Evolutionary conservation across 2,113 vertebrate species (phyloP).

Genomic region (Engraulis encrasicolus): DNA sequence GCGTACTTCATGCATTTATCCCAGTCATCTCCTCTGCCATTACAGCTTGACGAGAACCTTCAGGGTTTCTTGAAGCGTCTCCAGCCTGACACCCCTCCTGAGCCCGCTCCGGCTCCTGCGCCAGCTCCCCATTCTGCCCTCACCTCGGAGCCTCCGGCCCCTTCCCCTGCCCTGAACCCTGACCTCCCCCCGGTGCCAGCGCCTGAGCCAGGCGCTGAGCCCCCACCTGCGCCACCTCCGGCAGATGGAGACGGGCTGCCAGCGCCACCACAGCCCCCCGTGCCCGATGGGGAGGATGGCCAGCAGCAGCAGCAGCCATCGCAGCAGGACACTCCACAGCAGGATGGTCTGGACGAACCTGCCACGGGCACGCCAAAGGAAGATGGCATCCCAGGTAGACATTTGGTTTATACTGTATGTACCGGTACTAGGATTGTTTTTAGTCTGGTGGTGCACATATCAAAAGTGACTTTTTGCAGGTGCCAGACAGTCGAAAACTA

Average conservation of each 20-base stretch:
- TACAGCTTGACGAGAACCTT: conserved; percentile 85
- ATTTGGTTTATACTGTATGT: background rate
- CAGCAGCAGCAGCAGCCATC: conserved; percentile 52
- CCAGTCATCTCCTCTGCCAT: conserved; percentile 16
- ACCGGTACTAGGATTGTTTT: background rate
- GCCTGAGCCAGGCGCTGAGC: conserved; percentile 24
- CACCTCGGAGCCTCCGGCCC: conserved; percentile 27
- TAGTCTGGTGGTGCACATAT: background rate
- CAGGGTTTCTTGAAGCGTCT: conserved; percentile 78
- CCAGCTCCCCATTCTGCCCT: conserved; percentile 26
- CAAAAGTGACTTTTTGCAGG: background rate
- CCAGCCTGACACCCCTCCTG: conserved; percentile 65
- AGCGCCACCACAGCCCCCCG: conserved; percentile 26
- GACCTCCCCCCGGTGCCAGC: conserved; percentile 54
- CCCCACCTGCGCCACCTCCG: conserved; percentile 3
- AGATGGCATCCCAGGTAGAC: conserved; percentile 62
- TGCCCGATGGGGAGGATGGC: conserved; percentile 59
- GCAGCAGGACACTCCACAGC: conserved; percentile 41
- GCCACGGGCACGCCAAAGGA: conserved; percentile 51
- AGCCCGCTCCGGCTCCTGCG: background rate
- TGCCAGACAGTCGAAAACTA: no score
- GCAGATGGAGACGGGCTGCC: conserved; percentile 39
- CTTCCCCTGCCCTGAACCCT: conserved; percentile 57
- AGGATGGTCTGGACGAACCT: conserved; percentile 66
- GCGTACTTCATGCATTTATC: background rate